These are phyloP conservation scores for Antheraea yamamai DNA, from an alignment of 2,888 invertebrate genomes.

Conservation along the genomic window DNA sequence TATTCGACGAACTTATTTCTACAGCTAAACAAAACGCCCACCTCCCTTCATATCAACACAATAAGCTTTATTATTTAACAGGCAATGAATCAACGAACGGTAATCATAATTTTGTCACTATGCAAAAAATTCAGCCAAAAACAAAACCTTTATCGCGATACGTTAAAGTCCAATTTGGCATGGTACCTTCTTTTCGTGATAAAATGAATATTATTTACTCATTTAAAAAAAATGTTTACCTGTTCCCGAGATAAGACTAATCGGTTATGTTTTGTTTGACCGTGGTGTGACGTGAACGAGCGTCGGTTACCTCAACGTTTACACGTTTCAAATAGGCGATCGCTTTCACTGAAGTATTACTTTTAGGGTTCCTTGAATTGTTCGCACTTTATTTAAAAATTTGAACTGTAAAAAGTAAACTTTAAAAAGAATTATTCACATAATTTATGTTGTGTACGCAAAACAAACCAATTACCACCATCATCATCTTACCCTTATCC, in stretches of 20 bases:
- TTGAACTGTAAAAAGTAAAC: not conserved
- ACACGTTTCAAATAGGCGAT: constrained; percentile 39
- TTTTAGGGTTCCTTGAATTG: constrained; percentile 12
- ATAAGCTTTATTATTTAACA: constrained; percentile 29
- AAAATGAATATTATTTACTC: constrained; percentile 50
- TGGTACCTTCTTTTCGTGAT: constrained; percentile 1
- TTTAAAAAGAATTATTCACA: not conserved
- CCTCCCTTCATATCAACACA: not conserved
- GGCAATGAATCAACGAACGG: not conserved
- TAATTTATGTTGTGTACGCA: no score
- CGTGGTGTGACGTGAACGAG: constrained; percentile 50
- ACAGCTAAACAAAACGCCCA: not conserved
- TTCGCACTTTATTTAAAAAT: not conserved
- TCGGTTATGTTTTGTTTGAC: constrained; percentile 74
- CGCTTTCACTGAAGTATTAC: constrained; percentile 43
- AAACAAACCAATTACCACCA: no score
- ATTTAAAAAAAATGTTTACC: constrained; percentile 69
- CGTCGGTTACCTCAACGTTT: constrained; percentile 35
- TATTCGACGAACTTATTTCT: constrained; percentile 29
- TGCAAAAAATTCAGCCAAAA: not conserved
- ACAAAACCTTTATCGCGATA: constrained; percentile 24
- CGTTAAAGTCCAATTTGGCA: constrained; percentile 25
- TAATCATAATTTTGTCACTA: constrained; percentile 23
- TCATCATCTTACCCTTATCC: no score
- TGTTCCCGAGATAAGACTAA: constrained; percentile 67